A percentile compares a stretch with the other conserved stretches of the same genome.
These are phyloP conservation scores for Phasia obesa DNA, from an alignment of 2,888 invertebrate genomes.

Conservation along the genomic window DNA sequence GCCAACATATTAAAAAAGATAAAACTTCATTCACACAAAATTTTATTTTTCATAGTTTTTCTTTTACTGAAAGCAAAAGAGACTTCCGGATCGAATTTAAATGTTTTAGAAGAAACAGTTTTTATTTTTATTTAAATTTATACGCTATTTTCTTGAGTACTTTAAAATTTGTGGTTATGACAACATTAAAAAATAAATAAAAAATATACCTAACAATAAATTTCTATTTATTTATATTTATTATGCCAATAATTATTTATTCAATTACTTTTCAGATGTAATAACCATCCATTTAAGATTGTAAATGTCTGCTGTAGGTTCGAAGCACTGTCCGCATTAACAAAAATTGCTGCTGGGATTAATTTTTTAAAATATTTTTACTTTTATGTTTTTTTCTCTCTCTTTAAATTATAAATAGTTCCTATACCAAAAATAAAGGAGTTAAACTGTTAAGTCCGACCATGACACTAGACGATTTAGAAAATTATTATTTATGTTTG, in stretches of 20 bases:
- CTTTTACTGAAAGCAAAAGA: too few species aligned
- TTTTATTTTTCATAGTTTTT: too few species aligned
- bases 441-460: constrained; percentile 58
- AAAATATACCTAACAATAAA: constrained; percentile 47
- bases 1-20: too few species aligned
- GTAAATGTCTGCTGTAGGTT: constrained; percentile 51
- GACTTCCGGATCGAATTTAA: too few species aligned
- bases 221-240: constrained; percentile 62
- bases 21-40: too few species aligned
- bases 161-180: constrained; percentile 16
- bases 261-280: constrained; percentile 62
- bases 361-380: constrained; percentile 57
- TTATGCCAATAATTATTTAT: constrained; percentile 68
- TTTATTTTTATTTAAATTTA: too few species aligned
- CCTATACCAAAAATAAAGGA: constrained; percentile 8
- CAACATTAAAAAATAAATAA: neutral
- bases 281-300: constrained; percentile 58
- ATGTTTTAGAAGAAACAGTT: too few species aligned
- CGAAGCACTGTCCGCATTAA: constrained; percentile 39
- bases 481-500: constrained; percentile 65
- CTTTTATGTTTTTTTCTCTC: constrained; percentile 12
- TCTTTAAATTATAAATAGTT: constrained; percentile 30
- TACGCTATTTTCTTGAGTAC: too few species aligned
- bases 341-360: constrained; percentile 62
- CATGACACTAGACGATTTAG: constrained; percentile 62